These are phyloP conservation scores for Epizoanthus scotinus DNA, from an alignment of 92 coral and sea anemone genomes.

Conservation along the genomic window DNA sequence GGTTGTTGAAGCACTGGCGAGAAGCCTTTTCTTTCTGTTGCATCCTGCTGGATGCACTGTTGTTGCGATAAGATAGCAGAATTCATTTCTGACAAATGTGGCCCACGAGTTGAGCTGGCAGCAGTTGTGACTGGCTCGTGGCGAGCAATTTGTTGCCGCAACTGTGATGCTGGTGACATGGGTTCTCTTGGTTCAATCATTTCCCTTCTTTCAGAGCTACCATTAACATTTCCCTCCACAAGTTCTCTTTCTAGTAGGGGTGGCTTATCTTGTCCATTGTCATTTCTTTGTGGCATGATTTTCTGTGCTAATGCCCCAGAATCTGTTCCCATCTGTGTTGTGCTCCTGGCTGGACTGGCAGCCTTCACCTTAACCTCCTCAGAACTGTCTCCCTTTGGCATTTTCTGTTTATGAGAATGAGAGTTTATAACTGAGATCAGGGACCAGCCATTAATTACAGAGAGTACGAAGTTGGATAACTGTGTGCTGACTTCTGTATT, in stretches of 20 bases:
- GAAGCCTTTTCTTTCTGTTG: not conserved
- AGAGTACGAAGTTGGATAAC: no score
- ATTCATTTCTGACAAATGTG: slow-evolving; percentile 10
- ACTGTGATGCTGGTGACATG: slow-evolving; percentile 30
- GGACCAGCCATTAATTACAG: no score
- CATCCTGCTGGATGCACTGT: slow-evolving; percentile 17
- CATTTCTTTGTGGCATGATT: not conserved
- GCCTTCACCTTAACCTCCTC: slow-evolving; percentile 15
- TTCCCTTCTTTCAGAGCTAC: not conserved
- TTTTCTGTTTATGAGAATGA: not conserved
- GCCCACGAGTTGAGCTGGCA: not conserved
- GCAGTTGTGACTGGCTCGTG: slow-evolving; percentile 11
- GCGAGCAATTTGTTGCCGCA: slow-evolving; percentile 34
- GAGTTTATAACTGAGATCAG: not conserved
- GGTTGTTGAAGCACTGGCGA: slow-evolving; percentile 70
- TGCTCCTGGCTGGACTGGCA: not conserved
- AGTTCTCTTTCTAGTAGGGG: not conserved
- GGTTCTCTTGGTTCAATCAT: not conserved
- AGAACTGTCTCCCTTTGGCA: slow-evolving; percentile 19
- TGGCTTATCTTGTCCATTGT: not conserved
- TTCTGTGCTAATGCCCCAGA: not conserved
- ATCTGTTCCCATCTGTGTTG: no score
- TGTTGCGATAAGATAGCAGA: slow-evolving; percentile 2
- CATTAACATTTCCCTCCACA: not conserved
- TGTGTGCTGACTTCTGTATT: no score